A percentile compares a stretch with the other conserved stretches of the same genome.
These are phyloP conservation scores for Poecile montanus DNA, from an alignment of 2,797 vertebrate species.

Conservation along the genomic window DNA sequence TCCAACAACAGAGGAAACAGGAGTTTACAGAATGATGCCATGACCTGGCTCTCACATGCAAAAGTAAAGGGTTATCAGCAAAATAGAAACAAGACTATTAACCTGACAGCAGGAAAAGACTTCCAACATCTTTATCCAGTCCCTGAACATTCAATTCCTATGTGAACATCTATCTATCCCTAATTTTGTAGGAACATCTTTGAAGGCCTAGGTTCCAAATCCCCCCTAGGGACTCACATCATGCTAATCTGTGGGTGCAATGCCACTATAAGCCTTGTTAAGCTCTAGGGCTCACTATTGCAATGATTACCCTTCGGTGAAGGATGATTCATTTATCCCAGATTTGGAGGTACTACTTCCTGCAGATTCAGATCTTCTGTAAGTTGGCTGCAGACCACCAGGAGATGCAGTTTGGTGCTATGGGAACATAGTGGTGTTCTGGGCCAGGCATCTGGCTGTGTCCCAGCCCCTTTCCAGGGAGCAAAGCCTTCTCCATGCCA, in stretches of 20 bases:
- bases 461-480: neutral
- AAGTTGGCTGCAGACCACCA: neutral
- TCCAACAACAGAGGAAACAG: neutral
- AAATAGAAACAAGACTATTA: neutral
- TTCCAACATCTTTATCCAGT: neutral
- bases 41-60: neutral
- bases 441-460: rapidly evolving
- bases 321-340: neutral
- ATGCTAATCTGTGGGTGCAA: rapidly evolving
- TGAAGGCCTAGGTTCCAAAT: neutral
- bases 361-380: neutral
- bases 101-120: neutral
- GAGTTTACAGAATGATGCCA: neutral
- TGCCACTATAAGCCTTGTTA: neutral
- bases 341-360: neutral
- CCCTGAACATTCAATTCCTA: neutral
- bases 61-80: neutral
- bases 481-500: neutral
- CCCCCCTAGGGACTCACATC: neutral
- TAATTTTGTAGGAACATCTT: neutral
- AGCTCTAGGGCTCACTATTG: neutral
- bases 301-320: neutral
- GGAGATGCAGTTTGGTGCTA: neutral
- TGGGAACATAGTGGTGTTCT: neutral
- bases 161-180: neutral